phyloP scores from a whole-genome alignment of 2,797 vertebrate genomes.

The Hydrolagus colliei region DNA sequence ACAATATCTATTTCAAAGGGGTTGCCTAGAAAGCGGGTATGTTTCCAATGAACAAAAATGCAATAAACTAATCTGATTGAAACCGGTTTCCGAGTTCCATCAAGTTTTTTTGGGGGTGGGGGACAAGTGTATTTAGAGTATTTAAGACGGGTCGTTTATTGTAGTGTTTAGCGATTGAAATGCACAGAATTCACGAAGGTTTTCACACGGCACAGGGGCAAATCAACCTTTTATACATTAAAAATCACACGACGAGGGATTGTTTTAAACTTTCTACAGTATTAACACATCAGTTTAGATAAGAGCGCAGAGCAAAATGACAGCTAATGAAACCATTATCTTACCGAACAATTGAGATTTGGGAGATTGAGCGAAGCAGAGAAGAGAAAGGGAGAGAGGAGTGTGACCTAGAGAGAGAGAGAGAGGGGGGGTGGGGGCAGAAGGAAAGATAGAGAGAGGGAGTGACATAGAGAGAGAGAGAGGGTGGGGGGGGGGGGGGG shows the following conservation, averaged over 20 bases:
- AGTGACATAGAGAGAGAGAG: no score
- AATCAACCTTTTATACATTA: no score
- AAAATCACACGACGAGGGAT: neutral
- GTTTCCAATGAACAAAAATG: neutral
- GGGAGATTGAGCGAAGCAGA: neutral
- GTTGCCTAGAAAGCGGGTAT: no score
- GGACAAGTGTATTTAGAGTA: neutral
- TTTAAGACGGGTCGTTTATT: neutral
- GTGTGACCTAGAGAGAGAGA: no score
- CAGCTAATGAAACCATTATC: neutral
- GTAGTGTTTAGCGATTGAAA: neutral
- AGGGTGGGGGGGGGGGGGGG: no score
- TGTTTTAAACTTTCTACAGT: neutral
- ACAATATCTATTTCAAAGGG: neutral
- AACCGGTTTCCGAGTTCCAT: neutral
- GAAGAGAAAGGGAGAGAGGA: neutral
- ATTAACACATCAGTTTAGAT: neutral
- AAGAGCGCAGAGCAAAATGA: neutral
- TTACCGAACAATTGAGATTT: neutral
- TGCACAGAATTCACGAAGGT: neutral
- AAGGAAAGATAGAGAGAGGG: no score
- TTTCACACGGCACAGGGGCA: neutral
- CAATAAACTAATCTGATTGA: neutral
- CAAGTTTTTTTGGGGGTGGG: no score
- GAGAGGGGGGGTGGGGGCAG: no score